Percentiles rank a stretch among this genome's conserved stretches.
Conservation (phyloP, 2,113 vertebrate species). For the Lophochroa leadbeateri region DNA sequence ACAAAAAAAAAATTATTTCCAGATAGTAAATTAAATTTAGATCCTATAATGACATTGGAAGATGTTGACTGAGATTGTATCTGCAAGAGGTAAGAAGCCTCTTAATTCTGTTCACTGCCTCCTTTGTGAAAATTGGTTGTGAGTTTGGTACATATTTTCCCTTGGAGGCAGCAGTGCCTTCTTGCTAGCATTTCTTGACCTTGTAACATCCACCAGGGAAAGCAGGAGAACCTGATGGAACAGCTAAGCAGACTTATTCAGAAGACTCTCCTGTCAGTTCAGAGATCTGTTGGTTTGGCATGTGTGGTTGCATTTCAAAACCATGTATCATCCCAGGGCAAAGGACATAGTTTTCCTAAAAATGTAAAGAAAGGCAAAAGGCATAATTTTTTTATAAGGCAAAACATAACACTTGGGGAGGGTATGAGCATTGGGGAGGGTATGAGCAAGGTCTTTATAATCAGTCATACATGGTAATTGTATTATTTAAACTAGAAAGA, state of each 20-base stretch:
- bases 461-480: not conserved
- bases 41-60: not conserved
- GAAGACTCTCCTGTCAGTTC: not conserved
- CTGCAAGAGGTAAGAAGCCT: not conserved
- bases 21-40: not conserved
- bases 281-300: not conserved
- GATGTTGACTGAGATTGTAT: not conserved
- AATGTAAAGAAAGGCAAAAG: not conserved
- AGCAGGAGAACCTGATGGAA: not conserved
- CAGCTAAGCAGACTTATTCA: not conserved
- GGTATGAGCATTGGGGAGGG: not conserved
- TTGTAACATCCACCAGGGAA: not conserved
- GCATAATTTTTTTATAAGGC: not conserved
- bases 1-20: not conserved
- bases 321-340: not conserved
- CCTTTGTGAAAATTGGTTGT: not conserved
- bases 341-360: not conserved
- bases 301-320: not conserved
- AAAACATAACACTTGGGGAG: not conserved
- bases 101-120: constrained; percentile 11
- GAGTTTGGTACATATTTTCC: not conserved
- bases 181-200: not conserved
- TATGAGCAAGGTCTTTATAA: not conserved
- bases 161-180: not conserved
- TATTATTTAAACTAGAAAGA: not conserved